Conservation (phyloP, 53 echinoderm and acorn worm genomes). For the Stichopus horrens region DNA sequence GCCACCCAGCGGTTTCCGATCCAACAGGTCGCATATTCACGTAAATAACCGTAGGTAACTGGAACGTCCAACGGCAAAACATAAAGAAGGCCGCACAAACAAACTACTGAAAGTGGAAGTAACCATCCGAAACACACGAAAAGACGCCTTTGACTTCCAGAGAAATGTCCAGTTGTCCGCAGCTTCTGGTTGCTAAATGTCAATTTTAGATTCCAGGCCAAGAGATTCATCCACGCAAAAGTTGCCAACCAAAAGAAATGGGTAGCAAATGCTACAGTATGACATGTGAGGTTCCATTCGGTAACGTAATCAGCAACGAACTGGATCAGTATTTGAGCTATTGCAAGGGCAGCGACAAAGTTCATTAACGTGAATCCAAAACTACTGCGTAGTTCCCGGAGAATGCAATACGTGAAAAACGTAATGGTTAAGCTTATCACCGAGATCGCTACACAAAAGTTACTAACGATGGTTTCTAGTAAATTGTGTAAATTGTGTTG, state of each 20-base stretch:
- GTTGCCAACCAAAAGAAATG: slow-evolving; percentile 54
- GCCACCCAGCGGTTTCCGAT: slow-evolving; percentile 19
- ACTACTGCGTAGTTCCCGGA: slow-evolving; percentile 43
- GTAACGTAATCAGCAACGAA: slow-evolving; percentile 47
- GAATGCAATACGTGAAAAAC: slow-evolving; percentile 17
- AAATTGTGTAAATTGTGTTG: not conserved
- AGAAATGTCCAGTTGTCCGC: not conserved
- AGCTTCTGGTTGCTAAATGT: slow-evolving; percentile 1
- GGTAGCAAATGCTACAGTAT: slow-evolving; percentile 17
- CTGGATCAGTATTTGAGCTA: slow-evolving; percentile 40
- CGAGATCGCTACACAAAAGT: slow-evolving; percentile 38
- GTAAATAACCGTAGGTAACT: not conserved
- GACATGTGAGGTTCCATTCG: slow-evolving; percentile 33
- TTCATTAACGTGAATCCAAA: slow-evolving; percentile 47
- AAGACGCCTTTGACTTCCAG: not conserved
- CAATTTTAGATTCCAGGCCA: slow-evolving; percentile 53
- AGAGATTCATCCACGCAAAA: slow-evolving; percentile 53
- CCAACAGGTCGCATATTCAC: not conserved
- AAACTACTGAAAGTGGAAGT: not conserved
- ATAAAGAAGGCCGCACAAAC: not conserved
- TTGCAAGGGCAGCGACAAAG: slow-evolving; percentile 33
- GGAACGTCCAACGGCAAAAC: not conserved
- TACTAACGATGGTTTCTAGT: slow-evolving; percentile 8
- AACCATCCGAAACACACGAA: slow-evolving; percentile 28
- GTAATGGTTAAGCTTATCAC: slow-evolving; percentile 37